Conservation (phyloP, 2,888 invertebrate species). For the Ennomos erosarius region DNA sequence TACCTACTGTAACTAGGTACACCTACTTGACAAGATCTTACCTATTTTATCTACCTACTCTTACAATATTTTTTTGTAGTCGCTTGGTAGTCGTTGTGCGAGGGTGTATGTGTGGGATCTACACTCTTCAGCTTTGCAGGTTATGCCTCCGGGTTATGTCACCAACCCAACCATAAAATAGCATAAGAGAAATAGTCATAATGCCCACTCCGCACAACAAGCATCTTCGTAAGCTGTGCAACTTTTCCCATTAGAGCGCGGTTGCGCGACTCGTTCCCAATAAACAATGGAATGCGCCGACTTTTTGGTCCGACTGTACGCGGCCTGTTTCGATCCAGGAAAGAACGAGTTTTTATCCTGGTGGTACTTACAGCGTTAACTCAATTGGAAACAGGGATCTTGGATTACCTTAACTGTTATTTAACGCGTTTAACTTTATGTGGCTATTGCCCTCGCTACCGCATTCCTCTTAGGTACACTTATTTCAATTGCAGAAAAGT, state of each 20-base stretch:
- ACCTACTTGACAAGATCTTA: too few relatives aligned
- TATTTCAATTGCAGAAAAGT: too few relatives aligned
- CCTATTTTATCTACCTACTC: too few relatives aligned
- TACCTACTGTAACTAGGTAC: too few relatives aligned
- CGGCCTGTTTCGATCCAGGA: slow-evolving; percentile 47
- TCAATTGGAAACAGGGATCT: slow-evolving; percentile 62
- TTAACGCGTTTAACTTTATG: slow-evolving; percentile 42
- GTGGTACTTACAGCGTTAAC: slow-evolving; percentile 51
- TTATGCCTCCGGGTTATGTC: too few relatives aligned
- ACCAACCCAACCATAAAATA: too few relatives aligned
- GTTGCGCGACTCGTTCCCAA: slow-evolving; percentile 77
- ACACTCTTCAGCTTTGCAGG: too few relatives aligned
- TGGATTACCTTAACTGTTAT: slow-evolving; percentile 60
- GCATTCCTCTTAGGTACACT: not conserved
- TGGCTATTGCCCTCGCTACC: slow-evolving; percentile 34
- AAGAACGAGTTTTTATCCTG: slow-evolving; percentile 70
- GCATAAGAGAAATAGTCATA: too few relatives aligned
- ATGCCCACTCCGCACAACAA: slow-evolving; percentile 59
- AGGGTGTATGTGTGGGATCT: too few relatives aligned
- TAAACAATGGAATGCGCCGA: slow-evolving; percentile 80
- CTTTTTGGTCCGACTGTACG: slow-evolving; percentile 72
- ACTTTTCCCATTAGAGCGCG: slow-evolving; percentile 74
- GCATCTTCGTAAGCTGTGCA: slow-evolving; percentile 56
- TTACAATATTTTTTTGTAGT: too few relatives aligned
- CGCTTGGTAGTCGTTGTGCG: too few relatives aligned